Evolutionary conservation across 2,888 invertebrate genomes (phyloP).

Genomic region (Hoplodrina ambigua): DNA sequence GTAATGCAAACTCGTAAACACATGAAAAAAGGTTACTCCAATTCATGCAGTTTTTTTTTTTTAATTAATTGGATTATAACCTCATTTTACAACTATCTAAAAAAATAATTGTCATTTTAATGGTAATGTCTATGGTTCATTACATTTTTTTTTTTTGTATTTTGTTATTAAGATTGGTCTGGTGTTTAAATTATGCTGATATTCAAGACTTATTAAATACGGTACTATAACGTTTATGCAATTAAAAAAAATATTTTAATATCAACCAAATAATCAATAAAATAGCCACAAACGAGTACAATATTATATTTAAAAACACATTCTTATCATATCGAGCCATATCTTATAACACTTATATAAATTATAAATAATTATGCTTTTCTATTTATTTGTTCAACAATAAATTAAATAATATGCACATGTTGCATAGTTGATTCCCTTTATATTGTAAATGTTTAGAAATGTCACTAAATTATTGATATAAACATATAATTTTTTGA

Average conservation of each 20-base stretch:
- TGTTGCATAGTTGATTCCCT: neutral
- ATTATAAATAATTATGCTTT: constrained; percentile 7
- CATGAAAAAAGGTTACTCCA: neutral
- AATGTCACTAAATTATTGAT: neutral
- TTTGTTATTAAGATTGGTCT: constrained; percentile 10
- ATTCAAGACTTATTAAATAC: neutral
- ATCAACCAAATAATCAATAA: constrained; percentile 1
- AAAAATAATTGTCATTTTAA: constrained; percentile 22
- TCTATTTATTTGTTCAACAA: constrained; percentile 13
- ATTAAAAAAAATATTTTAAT: constrained; percentile 3
- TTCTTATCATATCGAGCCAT: constrained; percentile 1
- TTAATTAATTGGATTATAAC: neutral
- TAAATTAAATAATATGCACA: constrained; percentile 8
- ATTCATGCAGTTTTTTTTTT: too few species aligned
- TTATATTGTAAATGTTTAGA: neutral
- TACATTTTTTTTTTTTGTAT: too few species aligned
- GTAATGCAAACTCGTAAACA: neutral
- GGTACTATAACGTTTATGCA: neutral
- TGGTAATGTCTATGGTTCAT: neutral
- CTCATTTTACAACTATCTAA: neutral
- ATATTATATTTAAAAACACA: constrained; percentile 14
- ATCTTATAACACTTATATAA: neutral
- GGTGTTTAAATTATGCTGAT: neutral
- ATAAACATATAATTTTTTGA: neutral
- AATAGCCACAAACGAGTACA: neutral